Evolutionary conservation across 2,113 vertebrate genomes (phyloP).

Genomic region (Ceuthmochares aereus): DNA sequence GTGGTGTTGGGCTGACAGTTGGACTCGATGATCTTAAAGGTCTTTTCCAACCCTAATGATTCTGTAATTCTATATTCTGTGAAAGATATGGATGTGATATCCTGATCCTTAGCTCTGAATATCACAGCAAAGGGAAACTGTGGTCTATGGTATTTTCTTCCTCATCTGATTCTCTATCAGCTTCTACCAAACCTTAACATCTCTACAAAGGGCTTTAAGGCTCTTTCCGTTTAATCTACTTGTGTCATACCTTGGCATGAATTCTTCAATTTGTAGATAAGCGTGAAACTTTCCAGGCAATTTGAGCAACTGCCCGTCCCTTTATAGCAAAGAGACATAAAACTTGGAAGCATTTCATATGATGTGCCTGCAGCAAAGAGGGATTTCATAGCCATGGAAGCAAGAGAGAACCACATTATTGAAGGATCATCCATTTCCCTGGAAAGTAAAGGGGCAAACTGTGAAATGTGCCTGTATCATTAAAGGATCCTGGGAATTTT

Average conservation of each 20-base stretch:
- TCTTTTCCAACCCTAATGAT: too few relatives aligned
- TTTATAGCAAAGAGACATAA: accelerated
- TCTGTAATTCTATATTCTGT: too few relatives aligned
- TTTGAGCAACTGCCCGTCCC: not conserved
- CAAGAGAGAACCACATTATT: not conserved
- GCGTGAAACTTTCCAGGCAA: not conserved
- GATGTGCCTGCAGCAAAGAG: not conserved
- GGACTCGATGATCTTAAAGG: too few relatives aligned
- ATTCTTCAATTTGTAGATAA: not conserved
- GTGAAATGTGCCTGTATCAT: not conserved
- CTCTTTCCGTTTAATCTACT: not conserved
- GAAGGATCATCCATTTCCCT: not conserved
- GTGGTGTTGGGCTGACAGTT: too few relatives aligned
- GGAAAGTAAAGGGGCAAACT: not conserved
- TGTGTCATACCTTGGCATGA: accelerated
- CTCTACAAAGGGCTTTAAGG: not conserved
- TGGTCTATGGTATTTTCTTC: not conserved
- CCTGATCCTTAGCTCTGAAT: not conserved
- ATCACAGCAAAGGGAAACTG: not conserved
- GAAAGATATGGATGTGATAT: not conserved
- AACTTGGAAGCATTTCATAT: not conserved
- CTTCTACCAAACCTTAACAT: not conserved
- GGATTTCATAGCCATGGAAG: not conserved
- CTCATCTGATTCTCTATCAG: accelerated
- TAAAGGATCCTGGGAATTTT: not conserved